Conservation (phyloP, 2,888 invertebrate species). For the Apodemia duryi region DNA sequence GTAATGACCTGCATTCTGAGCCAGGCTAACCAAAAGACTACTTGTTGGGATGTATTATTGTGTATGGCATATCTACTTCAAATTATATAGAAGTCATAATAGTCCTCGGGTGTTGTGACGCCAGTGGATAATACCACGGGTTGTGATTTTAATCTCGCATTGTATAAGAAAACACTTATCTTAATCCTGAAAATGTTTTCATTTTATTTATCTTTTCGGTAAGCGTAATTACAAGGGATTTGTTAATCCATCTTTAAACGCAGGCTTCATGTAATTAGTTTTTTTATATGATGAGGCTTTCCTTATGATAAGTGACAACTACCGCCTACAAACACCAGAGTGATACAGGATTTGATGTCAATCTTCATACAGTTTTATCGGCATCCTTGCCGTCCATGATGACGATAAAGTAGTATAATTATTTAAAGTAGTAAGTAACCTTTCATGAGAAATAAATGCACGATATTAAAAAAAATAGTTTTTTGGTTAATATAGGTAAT, state of each 20-base stretch:
- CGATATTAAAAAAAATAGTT: no score
- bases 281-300: neutral
- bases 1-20: no score
- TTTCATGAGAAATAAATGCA: no score
- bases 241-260: neutral
- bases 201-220: slow-evolving; percentile 4
- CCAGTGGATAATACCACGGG: neutral
- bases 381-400: no score
- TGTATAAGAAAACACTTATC: slow-evolving; percentile 7
- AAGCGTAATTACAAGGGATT: neutral
- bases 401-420: no score
- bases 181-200: slow-evolving; percentile 4
- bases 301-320: neutral
- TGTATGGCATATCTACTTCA: neutral
- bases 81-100: neutral
- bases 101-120: neutral
- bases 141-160: slow-evolving; percentile 3
- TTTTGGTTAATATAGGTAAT: no score
- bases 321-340: neutral
- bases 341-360: neutral
- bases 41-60: neutral
- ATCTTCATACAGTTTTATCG: neutral
- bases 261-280: neutral
- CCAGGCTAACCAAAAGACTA: no score
- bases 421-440: no score